These are phyloP conservation scores for Microtus richardsoni DNA, from an alignment of 2,113 vertebrate species.

Conservation along the genomic window DNA sequence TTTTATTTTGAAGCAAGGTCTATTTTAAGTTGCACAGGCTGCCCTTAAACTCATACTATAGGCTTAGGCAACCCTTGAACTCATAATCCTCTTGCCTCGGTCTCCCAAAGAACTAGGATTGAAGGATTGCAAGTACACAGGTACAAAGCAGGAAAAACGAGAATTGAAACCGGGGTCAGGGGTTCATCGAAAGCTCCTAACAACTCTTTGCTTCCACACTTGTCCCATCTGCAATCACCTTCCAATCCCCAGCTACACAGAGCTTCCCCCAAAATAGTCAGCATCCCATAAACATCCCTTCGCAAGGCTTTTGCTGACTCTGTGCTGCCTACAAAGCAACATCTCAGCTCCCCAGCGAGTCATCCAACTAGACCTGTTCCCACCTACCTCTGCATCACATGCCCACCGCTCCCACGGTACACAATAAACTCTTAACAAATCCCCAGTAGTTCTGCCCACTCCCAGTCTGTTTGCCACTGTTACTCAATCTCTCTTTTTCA, in stretches of 20 bases:
- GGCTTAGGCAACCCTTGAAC: background rate
- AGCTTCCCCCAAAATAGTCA: background rate
- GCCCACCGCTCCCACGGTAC: background rate
- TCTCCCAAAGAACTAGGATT: background rate
- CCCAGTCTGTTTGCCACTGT: slow-evolving; percentile 25
- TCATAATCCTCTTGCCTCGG: background rate
- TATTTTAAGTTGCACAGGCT: background rate
- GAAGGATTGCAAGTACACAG: background rate
- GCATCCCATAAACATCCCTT: background rate
- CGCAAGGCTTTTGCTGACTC: background rate
- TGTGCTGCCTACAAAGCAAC: background rate
- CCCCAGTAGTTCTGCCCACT: background rate
- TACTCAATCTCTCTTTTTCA: background rate
- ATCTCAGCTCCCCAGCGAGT: background rate
- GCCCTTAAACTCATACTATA: background rate
- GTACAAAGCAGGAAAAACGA: background rate
- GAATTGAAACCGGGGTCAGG: background rate
- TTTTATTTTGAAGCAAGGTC: background rate
- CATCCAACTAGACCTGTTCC: background rate
- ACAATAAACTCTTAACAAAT: background rate
- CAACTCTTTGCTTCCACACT: background rate
- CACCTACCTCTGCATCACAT: background rate
- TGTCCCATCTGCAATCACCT: background rate
- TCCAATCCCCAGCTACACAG: background rate
- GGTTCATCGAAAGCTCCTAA: background rate